These are phyloP conservation scores for Dasysyrphus albostriatus DNA, from an alignment of 2,888 invertebrate genomes.

Conservation along the genomic window DNA sequence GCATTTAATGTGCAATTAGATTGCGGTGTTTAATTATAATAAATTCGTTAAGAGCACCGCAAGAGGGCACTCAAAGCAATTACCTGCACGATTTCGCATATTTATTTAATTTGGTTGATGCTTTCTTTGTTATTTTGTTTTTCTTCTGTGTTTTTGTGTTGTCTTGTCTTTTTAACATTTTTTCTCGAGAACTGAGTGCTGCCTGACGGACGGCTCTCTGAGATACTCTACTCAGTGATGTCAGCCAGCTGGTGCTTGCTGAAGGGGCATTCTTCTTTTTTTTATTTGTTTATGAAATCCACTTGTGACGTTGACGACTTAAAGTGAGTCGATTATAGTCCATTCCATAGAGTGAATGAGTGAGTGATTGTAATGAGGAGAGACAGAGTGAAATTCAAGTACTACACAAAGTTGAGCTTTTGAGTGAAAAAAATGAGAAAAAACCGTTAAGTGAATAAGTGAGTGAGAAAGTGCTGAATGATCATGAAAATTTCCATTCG, in stretches of 20 bases:
- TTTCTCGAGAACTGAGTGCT: constrained; percentile 41
- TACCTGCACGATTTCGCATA: constrained; percentile 71
- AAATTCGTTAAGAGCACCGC: constrained; percentile 70
- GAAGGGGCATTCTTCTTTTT: neutral
- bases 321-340: neutral
- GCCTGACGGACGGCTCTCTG: constrained; percentile 29
- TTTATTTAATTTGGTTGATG: constrained; percentile 24
- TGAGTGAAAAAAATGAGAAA: neutral
- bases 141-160: neutral
- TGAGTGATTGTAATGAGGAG: neutral
- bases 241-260: constrained; percentile 66
- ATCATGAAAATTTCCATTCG: constrained; percentile 14
- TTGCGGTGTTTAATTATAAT: constrained; percentile 74
- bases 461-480: neutral
- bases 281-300: constrained; percentile 6
- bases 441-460: neutral
- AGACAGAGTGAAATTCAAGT: neutral
- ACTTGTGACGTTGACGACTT: constrained; percentile 16
- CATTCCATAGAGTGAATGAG: neutral
- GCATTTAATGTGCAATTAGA: constrained; percentile 57
- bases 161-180: constrained; percentile 8
- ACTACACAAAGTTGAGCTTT: neutral
- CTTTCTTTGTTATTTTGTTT: constrained; percentile 13
- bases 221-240: constrained; percentile 31
- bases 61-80: constrained; percentile 60